phyloP scores from a whole-genome alignment of 2,113 vertebrate genomes.

The Anguilla japonica region DNA sequence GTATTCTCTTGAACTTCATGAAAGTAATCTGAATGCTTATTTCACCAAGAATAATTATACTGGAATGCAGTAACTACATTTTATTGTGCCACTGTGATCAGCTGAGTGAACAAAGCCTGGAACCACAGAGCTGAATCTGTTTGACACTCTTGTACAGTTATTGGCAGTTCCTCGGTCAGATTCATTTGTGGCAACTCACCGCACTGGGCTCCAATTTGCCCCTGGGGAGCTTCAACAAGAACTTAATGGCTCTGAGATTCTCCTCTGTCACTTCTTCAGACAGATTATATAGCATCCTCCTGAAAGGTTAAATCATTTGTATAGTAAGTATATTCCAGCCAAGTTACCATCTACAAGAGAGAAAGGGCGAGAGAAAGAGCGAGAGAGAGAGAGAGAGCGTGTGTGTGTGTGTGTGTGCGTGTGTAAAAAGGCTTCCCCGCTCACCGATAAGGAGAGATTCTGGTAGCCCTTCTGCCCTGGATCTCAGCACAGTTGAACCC shows the following conservation, averaged over 20 bases:
- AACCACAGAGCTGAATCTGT: background rate
- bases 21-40: background rate
- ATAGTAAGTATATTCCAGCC: no score
- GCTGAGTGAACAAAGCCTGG: background rate
- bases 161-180: background rate
- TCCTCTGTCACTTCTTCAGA: slow-evolving; percentile 50
- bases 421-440: background rate
- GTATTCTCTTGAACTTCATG: background rate
- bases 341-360: no score
- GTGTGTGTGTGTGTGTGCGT: no score
- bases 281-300: slow-evolving; percentile 65
- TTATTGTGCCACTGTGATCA: no score
- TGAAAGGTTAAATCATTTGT: slow-evolving; percentile 33
- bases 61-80: background rate
- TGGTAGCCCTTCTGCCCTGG: slow-evolving; percentile 20
- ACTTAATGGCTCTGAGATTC: slow-evolving; percentile 57
- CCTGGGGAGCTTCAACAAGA: slow-evolving; percentile 51
- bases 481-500: slow-evolving; percentile 23
- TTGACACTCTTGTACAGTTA: background rate
- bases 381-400: no score
- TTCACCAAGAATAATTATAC: background rate
- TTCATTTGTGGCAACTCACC: slow-evolving; percentile 48
- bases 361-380: no score
- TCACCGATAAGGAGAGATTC: slow-evolving; percentile 67
- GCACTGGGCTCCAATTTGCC: slow-evolving; percentile 50